Conservation (phyloP, 2,888 invertebrate species). For the Acrocyrtus sp. region DNA sequence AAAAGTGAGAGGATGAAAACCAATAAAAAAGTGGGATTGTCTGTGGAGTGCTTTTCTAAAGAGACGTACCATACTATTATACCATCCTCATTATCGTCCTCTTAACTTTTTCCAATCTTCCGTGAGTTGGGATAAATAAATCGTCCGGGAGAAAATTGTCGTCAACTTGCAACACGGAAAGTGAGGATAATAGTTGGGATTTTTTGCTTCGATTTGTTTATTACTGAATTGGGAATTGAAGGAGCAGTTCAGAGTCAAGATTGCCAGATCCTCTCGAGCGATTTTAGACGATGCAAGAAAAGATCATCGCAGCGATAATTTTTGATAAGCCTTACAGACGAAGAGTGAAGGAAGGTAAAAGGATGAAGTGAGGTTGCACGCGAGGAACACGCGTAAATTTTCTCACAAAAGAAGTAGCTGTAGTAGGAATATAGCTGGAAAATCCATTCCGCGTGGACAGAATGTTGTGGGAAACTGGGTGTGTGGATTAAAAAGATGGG, state of each 20-base stretch:
- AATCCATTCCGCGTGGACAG: too few relatives aligned
- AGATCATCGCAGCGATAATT: neutral
- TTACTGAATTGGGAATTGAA: too few relatives aligned
- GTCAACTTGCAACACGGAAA: too few relatives aligned
- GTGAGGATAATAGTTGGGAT: too few relatives aligned
- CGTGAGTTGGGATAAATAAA: neutral
- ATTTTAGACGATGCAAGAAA: neutral
- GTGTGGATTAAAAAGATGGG: neutral
- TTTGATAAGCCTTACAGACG: neutral
- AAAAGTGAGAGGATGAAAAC: constrained; percentile 5
- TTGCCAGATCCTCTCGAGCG: too few relatives aligned
- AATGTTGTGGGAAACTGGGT: too few relatives aligned
- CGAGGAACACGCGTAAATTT: constrained; percentile 62
- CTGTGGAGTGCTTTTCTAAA: neutral
- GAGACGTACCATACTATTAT: neutral
- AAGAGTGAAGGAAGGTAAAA: neutral
- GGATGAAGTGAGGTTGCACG: constrained; percentile 50
- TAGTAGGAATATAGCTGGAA: neutral
- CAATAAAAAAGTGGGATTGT: neutral
- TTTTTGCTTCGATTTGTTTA: too few relatives aligned
- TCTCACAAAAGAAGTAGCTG: constrained; percentile 47
- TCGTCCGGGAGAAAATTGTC: neutral
- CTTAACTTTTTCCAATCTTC: neutral
- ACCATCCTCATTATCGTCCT: neutral
- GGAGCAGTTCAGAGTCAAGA: too few relatives aligned